phyloP scores from a whole-genome alignment of 2,113 vertebrate species.

The Zapornia atra region DNA sequence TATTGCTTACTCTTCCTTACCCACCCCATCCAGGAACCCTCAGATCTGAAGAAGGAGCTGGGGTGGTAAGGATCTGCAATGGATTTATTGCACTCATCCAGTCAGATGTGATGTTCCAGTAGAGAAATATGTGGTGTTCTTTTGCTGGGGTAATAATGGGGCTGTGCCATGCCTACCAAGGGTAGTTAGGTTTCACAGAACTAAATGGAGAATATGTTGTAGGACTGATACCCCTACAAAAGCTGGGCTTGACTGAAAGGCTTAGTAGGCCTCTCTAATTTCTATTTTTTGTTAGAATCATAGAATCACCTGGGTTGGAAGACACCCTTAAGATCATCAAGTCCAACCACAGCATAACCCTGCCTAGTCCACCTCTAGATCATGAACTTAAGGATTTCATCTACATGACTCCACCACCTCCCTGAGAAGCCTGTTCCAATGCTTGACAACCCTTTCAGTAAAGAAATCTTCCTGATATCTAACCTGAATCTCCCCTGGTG shows the following conservation, averaged over 20 bases:
- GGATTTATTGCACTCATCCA: not conserved
- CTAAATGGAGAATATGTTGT: not conserved
- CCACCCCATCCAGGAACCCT: not conserved
- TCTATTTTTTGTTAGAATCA: not conserved
- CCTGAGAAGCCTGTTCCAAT: no score
- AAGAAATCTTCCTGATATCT: no score
- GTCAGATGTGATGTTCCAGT: rapidly evolving
- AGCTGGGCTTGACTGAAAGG: not conserved
- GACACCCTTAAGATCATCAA: no score
- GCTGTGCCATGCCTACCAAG: not conserved
- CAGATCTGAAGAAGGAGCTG: not conserved
- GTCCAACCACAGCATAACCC: no score
- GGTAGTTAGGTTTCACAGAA: not conserved
- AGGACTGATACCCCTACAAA: not conserved
- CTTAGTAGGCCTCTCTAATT: not conserved
- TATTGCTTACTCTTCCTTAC: not conserved
- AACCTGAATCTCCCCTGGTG: no score
- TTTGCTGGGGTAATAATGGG: not conserved
- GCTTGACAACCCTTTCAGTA: no score
- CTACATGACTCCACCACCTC: no score
- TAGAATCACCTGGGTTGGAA: no score
- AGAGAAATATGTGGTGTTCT: not conserved
- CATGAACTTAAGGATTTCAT: no score
- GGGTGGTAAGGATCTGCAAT: not conserved
- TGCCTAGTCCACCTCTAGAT: no score